Evolutionary conservation across 2,888 invertebrate species (phyloP), one percentile per base, ranked within the genome.

Genomic region (Ashinkailepas kermadecensis): DNA sequence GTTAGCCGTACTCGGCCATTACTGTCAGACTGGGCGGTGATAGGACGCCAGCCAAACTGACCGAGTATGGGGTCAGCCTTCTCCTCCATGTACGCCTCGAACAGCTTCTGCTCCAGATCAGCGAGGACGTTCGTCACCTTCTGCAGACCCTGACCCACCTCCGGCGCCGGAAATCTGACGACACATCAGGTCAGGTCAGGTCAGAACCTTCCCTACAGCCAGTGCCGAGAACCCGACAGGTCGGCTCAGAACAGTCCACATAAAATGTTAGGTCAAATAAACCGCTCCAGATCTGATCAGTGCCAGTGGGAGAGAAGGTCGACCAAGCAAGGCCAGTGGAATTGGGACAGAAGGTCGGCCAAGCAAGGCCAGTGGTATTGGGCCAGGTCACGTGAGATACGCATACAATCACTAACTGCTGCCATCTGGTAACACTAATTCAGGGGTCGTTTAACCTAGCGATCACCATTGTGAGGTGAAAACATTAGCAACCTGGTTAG

Each of bases 1-100:
- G 39, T 39, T 39, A 39, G 39, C 4, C 39, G 39, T 39, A 39
- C 39, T 39, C 2, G 39, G 39, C 39, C 4, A 39, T 4, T 39
- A 39, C 39, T 4, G 39, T 1, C 4, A 39, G 39, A 4, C 4
- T 39, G 1, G 39, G 39, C 1, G 39, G 39, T 39, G 39, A 39
- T 39, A 39, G 39, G 39, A 39, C 39, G 39, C 39, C 39, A 39
- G 39, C 39, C 39, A 4, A 39, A 39, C 39, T 39, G 39, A 84
- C 96, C 97, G 56, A 97, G 95, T 18, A 98, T 89, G 0, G 97
- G 97, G 88, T 97, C 96, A 78, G 95, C 94, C 86, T 96, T 96
- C 86, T 94, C 93, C 87, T 97, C 97, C 6, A 89, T 87, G 59
- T 85, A 85, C 21, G 87, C 92, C 86, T 95, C 94, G 21, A 94